Conservation (phyloP, 2,113 vertebrate species). For the Forbesichthys papilliferus region DNA sequence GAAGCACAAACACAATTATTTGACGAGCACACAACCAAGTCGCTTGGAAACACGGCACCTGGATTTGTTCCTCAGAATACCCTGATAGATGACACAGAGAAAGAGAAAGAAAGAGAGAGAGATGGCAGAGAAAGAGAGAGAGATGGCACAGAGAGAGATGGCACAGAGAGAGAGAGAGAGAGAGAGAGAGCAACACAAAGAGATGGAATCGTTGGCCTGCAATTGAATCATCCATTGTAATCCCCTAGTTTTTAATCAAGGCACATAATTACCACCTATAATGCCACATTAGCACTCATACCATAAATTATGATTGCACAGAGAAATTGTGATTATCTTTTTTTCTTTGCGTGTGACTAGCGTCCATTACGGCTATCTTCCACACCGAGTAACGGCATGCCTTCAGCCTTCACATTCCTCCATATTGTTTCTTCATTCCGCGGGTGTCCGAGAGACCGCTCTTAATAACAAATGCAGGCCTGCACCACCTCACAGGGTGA, state of each 20-base stretch:
- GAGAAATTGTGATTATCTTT: slow-evolving; percentile 1
- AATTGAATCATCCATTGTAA: slow-evolving; percentile 7
- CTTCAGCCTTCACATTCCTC: not conserved
- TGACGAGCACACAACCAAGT: slow-evolving; percentile 6
- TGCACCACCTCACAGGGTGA: slow-evolving; percentile 54
- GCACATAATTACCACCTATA: slow-evolving; percentile 5
- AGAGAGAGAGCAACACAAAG: not conserved
- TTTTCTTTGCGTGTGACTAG: not conserved
- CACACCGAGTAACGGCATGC: not conserved
- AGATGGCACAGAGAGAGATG: not conserved
- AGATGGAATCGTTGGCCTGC: not conserved
- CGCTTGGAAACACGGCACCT: not conserved
- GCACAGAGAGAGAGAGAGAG: no score
- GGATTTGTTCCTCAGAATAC: not conserved
- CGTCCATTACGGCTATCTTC: not conserved
- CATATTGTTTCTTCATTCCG: not conserved
- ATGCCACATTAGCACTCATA: not conserved
- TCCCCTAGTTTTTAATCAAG: slow-evolving; percentile 5
- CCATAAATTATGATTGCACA: slow-evolving; percentile 1
- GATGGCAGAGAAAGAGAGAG: not conserved
- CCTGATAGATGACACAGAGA: not conserved
- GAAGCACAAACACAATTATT: not conserved
- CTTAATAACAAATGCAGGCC: slow-evolving; percentile 64
- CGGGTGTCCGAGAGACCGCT: slow-evolving; percentile 1
- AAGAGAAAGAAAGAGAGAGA: no score